These are phyloP conservation scores for Polypedilum vanderplanki DNA, from an alignment of 1,140 invertebrate genomes.

Conservation along the genomic window DNA sequence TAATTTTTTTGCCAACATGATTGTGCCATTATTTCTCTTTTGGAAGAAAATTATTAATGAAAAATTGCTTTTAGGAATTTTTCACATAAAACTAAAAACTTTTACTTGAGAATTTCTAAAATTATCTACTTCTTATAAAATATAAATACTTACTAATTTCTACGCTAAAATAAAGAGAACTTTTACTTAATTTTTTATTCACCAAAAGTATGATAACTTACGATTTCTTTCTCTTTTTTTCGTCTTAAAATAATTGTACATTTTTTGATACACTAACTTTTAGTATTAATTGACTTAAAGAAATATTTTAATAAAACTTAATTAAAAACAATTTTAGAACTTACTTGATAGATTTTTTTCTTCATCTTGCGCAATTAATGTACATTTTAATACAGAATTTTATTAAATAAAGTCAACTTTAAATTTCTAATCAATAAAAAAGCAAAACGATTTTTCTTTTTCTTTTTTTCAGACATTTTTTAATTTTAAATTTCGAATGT, in stretches of 20 bases:
- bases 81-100: not conserved
- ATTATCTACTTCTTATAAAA: not conserved
- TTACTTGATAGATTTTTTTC: not conserved
- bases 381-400: slow-evolving; percentile 7
- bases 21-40: not conserved
- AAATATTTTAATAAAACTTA: slow-evolving; percentile 15
- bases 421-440: slow-evolving; percentile 9
- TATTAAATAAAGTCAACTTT: not conserved
- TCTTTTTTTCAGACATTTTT: too few species aligned
- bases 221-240: not conserved
- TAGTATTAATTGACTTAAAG: not conserved
- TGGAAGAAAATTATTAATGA: not conserved
- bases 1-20: slow-evolving; percentile 24
- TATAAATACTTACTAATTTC: not conserved
- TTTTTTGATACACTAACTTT: slow-evolving; percentile 14
- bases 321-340: not conserved
- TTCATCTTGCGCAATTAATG: not conserved
- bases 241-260: not conserved
- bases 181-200: slow-evolving; percentile 4
- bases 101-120: not conserved
- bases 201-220: slow-evolving; percentile 6
- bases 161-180: not conserved
- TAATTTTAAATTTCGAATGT: too few species aligned
- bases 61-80: slow-evolving; percentile 6
- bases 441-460: too few species aligned